phyloP scores from a whole-genome alignment of 2,113 vertebrate genomes.

The Mormoops blainvillei region DNA sequence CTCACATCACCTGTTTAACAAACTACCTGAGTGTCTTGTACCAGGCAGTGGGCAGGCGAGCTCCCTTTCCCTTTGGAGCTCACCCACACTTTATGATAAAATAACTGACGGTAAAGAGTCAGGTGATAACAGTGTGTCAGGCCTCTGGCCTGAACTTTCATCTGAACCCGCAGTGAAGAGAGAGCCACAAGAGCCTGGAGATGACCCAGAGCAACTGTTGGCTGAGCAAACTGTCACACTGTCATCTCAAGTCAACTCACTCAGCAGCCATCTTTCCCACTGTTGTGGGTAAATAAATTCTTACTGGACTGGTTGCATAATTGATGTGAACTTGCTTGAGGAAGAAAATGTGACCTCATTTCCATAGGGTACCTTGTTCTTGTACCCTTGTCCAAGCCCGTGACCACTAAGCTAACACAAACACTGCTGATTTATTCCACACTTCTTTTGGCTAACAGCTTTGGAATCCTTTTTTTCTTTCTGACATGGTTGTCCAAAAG shows the following conservation, averaged over 20 bases:
- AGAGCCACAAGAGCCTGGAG: not conserved
- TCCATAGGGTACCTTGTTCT: not conserved
- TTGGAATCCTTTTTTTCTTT: not conserved
- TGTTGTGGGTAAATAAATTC: not conserved
- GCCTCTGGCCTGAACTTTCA: not conserved
- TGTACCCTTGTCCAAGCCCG: not conserved
- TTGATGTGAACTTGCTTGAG: not conserved
- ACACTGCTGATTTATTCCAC: not conserved
- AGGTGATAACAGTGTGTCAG: not conserved
- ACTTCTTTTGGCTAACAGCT: not conserved
- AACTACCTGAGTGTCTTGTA: not conserved
- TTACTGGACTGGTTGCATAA: not conserved
- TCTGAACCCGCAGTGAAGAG: not conserved
- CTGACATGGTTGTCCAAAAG: not conserved
- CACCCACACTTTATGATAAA: not conserved
- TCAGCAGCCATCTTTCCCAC: not conserved
- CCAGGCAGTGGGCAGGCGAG: not conserved
- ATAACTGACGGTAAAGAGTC: not conserved
- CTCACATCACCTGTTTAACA: not conserved
- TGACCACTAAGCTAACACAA: not conserved
- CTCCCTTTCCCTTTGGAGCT: not conserved
- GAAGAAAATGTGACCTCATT: not conserved
- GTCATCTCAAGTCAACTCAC: not conserved
- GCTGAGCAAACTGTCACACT: not conserved
- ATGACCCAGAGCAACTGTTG: not conserved